These are phyloP conservation scores for Colletes latitarsis DNA, from an alignment of 1,140 invertebrate species.

Conservation along the genomic window DNA sequence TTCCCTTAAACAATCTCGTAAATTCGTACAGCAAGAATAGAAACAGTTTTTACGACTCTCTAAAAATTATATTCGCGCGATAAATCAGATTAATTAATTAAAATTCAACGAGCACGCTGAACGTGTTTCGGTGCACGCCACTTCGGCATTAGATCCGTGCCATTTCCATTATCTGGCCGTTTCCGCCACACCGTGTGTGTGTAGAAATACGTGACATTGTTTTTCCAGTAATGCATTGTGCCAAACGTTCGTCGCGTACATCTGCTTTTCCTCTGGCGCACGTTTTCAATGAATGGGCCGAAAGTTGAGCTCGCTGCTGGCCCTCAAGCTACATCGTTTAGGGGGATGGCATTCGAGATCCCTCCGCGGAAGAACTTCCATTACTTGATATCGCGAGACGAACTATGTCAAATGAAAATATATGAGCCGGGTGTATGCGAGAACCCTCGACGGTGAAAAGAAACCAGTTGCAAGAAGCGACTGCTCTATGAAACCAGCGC, in stretches of 20 bases:
- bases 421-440: not conserved
- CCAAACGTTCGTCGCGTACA: not conserved
- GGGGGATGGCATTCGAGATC: not conserved
- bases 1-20: no score
- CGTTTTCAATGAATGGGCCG: constrained; percentile 3
- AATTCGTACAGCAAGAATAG: no score
- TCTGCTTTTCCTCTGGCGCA: not conserved
- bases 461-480: constrained; percentile 4
- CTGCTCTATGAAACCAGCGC: not conserved
- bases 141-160: not conserved
- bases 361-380: constrained; percentile 25
- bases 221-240: constrained; percentile 4
- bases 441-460: constrained; percentile 10
- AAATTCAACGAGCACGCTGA: no score
- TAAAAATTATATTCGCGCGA: no score
- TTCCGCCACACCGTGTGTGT: not conserved
- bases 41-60: no score
- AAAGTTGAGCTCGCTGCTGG: constrained; percentile 22
- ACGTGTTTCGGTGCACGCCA: not conserved
- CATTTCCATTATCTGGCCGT: not conserved
- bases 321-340: constrained; percentile 6
- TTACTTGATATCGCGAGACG: constrained; percentile 39
- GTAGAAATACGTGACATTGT: not conserved
- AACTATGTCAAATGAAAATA: constrained; percentile 43
- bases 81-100: no score